Evolutionary conservation across 2,888 invertebrate genomes (phyloP).

Genomic region (Heliconius cydno): DNA sequence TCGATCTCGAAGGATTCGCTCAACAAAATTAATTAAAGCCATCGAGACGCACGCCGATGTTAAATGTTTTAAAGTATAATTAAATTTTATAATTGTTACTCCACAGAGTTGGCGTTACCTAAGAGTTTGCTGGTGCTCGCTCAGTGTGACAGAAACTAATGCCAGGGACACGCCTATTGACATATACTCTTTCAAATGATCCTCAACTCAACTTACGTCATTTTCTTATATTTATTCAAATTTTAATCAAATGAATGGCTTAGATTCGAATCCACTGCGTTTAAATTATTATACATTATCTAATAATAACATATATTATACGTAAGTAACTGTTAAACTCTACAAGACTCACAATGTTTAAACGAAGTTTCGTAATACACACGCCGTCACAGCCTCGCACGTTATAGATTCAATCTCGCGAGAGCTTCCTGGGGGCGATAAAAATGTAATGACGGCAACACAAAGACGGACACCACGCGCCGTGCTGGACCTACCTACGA

Average conservation of each 20-base stretch:
- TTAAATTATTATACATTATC: no score
- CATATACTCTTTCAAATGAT: neutral
- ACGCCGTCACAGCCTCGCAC: neutral
- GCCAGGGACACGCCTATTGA: neutral
- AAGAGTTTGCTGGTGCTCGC: neutral
- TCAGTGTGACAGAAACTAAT: neutral
- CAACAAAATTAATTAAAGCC: slow-evolving; percentile 49
- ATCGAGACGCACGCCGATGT: slow-evolving; percentile 20
- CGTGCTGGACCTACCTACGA: neutral
- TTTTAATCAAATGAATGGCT: neutral
- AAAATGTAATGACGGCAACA: slow-evolving; percentile 26
- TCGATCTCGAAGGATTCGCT: slow-evolving; percentile 41
- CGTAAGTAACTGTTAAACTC: neutral
- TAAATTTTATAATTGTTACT: slow-evolving; percentile 8
- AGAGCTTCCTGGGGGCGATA: slow-evolving; percentile 33
- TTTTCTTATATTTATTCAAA: neutral
- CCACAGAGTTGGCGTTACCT: neutral
- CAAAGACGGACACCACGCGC: slow-evolving; percentile 5
- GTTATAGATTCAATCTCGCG: slow-evolving; percentile 32
- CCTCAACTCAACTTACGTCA: neutral
- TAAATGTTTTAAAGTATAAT: slow-evolving; percentile 16
- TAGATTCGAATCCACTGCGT: no score
- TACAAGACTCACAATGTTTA: neutral
- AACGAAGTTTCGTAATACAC: slow-evolving; percentile 18
- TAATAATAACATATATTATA: no score